Conservation (phyloP, 1,140 invertebrate species). For the Eueides isabella region DNA sequence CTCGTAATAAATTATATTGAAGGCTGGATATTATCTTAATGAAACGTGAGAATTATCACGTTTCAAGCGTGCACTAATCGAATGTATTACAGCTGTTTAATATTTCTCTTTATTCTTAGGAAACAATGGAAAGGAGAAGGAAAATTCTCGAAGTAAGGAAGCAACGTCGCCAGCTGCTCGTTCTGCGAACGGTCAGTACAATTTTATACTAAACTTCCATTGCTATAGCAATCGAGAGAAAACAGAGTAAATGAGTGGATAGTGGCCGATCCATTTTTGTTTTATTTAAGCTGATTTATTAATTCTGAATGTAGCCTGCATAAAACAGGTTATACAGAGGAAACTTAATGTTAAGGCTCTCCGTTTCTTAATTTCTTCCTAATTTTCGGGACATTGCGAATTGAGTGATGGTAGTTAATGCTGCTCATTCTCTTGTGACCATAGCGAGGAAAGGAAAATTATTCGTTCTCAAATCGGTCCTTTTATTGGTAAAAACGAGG, state of each 20-base stretch:
- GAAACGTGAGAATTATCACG: constrained; percentile 47
- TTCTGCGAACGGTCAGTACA: constrained; percentile 82
- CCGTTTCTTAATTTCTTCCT: too few species aligned
- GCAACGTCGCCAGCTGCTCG: constrained; percentile 86
- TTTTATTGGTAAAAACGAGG: constrained; percentile 48
- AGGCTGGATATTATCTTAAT: constrained; percentile 18
- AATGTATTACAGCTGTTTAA: constrained; percentile 26
- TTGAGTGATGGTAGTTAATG: too few species aligned
- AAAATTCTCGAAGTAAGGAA: constrained; percentile 86
- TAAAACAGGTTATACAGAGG: too few species aligned
- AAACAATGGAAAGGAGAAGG: constrained; percentile 86
- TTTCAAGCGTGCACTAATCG: constrained; percentile 29
- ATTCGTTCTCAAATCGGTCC: constrained; percentile 29
- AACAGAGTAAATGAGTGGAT: constrained; percentile 70
- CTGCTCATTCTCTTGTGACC: too few species aligned
- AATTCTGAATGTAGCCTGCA: too few species aligned
- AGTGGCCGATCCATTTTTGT: constrained; percentile 62
- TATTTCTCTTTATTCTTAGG: constrained; percentile 82
- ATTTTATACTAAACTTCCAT: constrained; percentile 25
- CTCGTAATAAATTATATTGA: constrained; percentile 9
- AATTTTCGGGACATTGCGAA: too few species aligned
- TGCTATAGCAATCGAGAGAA: constrained; percentile 27
- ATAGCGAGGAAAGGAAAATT: too few species aligned
- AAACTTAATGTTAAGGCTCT: too few species aligned
- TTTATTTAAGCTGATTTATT: too few species aligned